Evolutionary conservation across 2,113 vertebrate species (phyloP).

Genomic region (Cyprinodon tularosa): DNA sequence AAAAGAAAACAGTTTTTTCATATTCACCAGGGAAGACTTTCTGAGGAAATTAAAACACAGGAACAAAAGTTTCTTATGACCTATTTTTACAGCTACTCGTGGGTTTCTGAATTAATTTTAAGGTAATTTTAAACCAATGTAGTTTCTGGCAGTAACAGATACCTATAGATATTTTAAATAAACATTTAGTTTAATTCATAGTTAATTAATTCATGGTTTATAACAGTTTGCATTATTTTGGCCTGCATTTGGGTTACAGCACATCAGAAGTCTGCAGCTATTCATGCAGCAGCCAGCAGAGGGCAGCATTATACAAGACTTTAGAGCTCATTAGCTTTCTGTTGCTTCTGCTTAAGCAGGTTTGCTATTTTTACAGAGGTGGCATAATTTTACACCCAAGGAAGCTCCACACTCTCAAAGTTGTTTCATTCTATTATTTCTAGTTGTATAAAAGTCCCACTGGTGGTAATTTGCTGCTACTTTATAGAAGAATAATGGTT

Average conservation of each 20-base stretch:
- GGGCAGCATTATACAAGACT: conserved; percentile 45
- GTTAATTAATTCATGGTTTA: too few relatives aligned
- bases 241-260: too few relatives aligned
- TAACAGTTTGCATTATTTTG: not conserved
- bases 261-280: not conserved
- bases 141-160: too few relatives aligned
- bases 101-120: too few relatives aligned
- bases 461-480: conserved; percentile 17
- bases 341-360: conserved; percentile 16
- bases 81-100: too few relatives aligned
- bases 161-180: too few relatives aligned
- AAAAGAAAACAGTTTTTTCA: too few relatives aligned
- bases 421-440: not conserved
- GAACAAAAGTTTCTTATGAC: too few relatives aligned
- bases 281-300: conserved; percentile 44
- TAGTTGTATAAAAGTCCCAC: conserved; percentile 8
- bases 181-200: too few relatives aligned
- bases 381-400: conserved; percentile 13
- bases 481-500: conserved; percentile 5
- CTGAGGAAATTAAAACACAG: too few relatives aligned
- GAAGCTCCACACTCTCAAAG: not conserved
- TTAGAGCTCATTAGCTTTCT: conserved; percentile 4
- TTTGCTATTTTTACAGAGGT: conserved; percentile 12
- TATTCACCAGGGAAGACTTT: too few relatives aligned
- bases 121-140: not conserved